A percentile compares a stretch with the other conserved stretches of the same genome.
Evolutionary conservation across 2,888 invertebrate species (phyloP).

Genomic region (Pardosa pseudoannulata): DNA sequence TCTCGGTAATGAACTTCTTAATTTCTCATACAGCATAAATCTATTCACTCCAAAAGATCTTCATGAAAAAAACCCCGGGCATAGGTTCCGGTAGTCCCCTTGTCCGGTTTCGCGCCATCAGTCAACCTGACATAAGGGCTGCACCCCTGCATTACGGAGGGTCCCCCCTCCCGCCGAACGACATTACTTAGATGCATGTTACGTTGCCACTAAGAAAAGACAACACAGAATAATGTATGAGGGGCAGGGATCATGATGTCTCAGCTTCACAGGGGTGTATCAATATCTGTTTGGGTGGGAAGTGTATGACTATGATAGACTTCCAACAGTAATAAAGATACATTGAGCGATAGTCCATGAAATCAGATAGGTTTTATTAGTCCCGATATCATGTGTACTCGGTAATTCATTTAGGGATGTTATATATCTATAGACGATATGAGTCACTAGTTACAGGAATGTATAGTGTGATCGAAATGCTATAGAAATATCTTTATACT

Average conservation of each 20-base stretch:
- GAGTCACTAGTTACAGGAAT: too few relatives aligned
- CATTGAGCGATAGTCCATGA: background rate
- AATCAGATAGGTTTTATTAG: too few relatives aligned
- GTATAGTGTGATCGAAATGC: too few relatives aligned
- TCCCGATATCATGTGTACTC: too few relatives aligned
- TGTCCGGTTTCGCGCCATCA: constrained; percentile 3
- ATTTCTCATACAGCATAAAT: too few relatives aligned
- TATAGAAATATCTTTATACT: too few relatives aligned
- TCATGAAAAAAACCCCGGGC: background rate
- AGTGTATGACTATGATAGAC: background rate
- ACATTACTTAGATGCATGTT: constrained; percentile 14
- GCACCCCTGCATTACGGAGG: background rate
- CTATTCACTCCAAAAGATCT: too few relatives aligned
- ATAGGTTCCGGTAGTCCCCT: background rate
- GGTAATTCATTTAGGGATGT: too few relatives aligned
- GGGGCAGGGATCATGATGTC: constrained; percentile 15
- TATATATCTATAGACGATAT: too few relatives aligned
- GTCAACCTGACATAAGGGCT: background rate
- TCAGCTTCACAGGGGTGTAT: background rate
- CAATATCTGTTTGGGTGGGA: background rate
- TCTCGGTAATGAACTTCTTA: too few relatives aligned
- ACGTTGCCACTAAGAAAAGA: constrained; percentile 11
- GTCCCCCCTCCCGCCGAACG: background rate
- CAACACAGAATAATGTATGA: constrained; percentile 14
- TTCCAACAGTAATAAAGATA: background rate